Evolutionary conservation across 2,888 invertebrate species (phyloP).

Genomic region (Yponomeuta malinellus): DNA sequence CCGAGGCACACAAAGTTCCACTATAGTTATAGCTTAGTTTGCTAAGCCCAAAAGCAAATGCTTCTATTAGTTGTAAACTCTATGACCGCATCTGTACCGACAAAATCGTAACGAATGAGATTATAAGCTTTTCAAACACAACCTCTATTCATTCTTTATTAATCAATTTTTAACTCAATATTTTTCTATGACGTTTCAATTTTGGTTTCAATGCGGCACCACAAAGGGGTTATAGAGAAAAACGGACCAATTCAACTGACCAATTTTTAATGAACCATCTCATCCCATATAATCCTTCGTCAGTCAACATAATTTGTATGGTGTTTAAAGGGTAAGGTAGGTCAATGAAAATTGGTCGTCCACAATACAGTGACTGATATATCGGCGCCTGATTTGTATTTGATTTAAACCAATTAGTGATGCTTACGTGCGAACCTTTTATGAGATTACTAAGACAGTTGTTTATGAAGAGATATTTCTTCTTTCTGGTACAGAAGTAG

Average conservation of each 20-base stretch:
- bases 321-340: not conserved
- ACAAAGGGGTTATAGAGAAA: constrained; percentile 2
- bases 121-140: constrained; percentile 46
- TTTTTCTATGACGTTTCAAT: constrained; percentile 63
- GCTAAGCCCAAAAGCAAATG: no score
- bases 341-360: not conserved
- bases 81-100: constrained; percentile 1
- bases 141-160: constrained; percentile 44
- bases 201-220: constrained; percentile 41
- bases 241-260: constrained; percentile 6
- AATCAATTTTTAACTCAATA: constrained; percentile 43
- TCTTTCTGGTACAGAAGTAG: not conserved
- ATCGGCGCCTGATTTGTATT: constrained; percentile 42
- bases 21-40: no score
- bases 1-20: no score
- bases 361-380: constrained; percentile 1
- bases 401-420: constrained; percentile 72
- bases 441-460: constrained; percentile 3
- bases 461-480: constrained; percentile 1
- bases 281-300: not conserved
- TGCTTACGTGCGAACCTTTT: constrained; percentile 63
- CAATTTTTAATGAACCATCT: constrained; percentile 4
- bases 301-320: not conserved
- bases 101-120: constrained; percentile 15
- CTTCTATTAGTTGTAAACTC: not conserved